These are phyloP conservation scores for Halcyon smyrnensis DNA, from an alignment of 2,797 vertebrate genomes.

Conservation along the genomic window DNA sequence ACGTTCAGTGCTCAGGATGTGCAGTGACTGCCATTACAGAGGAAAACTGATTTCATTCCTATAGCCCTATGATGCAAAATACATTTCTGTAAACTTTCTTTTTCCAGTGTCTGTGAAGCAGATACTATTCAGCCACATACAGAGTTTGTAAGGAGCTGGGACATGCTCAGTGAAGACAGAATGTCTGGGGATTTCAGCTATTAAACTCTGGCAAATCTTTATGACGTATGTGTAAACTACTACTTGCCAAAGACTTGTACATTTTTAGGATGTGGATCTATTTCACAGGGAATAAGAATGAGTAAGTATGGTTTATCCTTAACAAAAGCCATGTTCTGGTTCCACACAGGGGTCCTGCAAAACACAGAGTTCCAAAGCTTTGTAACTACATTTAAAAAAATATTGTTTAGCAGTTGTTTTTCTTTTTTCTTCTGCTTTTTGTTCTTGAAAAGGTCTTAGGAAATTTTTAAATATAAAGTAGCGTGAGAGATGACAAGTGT, in stretches of 20 bases:
- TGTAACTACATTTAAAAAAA: neutral
- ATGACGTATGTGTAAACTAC: neutral
- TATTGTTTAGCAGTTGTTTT: neutral
- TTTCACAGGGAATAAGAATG: slow-evolving; percentile 10
- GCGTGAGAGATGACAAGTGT: neutral
- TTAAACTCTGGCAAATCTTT: slow-evolving; percentile 4
- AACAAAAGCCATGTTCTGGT: neutral
- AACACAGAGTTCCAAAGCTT: neutral
- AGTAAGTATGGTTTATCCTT: slow-evolving; percentile 3
- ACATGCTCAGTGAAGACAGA: neutral
- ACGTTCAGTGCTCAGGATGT: neutral
- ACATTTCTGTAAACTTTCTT: neutral
- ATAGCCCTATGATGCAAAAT: neutral
- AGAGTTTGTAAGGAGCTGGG: neutral
- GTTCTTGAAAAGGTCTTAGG: neutral
- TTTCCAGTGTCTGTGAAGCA: neutral
- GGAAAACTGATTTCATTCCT: neutral
- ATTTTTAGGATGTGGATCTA: neutral
- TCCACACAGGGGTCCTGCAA: neutral
- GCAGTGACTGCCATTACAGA: neutral
- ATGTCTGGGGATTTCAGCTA: neutral
- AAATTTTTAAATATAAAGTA: neutral
- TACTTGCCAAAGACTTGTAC: slow-evolving; percentile 3
- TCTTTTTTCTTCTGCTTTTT: neutral
- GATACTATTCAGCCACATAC: neutral